Base-by-base conservation (phyloP, 2,888 invertebrate species). In the Drosophila fulvimacula region DNA sequence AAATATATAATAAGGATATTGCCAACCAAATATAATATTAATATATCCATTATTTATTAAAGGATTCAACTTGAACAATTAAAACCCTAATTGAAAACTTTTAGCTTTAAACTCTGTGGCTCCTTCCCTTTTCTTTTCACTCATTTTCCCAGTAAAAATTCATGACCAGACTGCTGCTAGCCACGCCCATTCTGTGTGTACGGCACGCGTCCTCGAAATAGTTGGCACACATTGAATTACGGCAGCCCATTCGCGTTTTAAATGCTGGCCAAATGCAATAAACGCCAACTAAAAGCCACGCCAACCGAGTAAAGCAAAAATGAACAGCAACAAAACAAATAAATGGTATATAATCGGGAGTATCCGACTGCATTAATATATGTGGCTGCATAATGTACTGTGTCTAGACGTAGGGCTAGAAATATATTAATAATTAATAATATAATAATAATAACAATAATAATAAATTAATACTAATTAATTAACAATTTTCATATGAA, bases 151-250 rank as follows among this genome's bases (percentile, higher is more conserved):
- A 21, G 46, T 5, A 32, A 13, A 63, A 70, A 64, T 69, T 30
- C 59, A 73, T 52, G 63, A 57, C 57, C 67, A 42, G 59, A 56
- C 44, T 38, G 38, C 46, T 27, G 38, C 30, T 10, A 10, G 27
- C 59, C 76, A 73, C 76, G 59, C 70, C 76, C 27, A 30, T 62
- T 48, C 21, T 41, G 51, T 46, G 56, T 73, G 67, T 53, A 15
- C 3, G 49, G 36, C 27, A 51, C 21, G 58, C 64, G 65, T 46
- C 66, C 67, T 42, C 65, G 55, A 83, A 86, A 83, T 86, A 59
- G 77, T 81, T 82, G 68, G 68, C 83, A 64, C 74, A 71, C 81
- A 80, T 85, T 85, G 82, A 85, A 85, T 85, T 76, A 69, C 80
- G 55, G 64, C 36, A 56, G 36, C 55, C 66, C 69, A 39, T 71